Base-by-base conservation (phyloP, 2,113 vertebrate species). In the Oenanthe melanoleuca region DNA sequence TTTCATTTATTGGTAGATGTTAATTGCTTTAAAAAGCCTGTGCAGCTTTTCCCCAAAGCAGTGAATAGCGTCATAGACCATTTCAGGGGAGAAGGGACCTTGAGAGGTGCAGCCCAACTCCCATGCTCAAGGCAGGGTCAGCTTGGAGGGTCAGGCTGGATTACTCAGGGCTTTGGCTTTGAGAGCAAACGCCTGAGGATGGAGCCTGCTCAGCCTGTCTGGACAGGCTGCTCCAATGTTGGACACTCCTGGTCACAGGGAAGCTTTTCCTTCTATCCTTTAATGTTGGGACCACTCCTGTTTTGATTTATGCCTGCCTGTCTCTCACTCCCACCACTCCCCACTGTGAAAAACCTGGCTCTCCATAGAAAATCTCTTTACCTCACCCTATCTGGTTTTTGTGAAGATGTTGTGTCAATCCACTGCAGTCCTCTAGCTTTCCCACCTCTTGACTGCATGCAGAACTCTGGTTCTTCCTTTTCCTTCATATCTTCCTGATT, bases 381-480 rank as follows among this genome's bases (percentile, higher is more conserved):
- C 25, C 28, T 37, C 20, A 60, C 14, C 22, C 20, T 29, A 1
- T 61, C 59, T 47, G 60, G 20, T 42, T 82, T 37, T 25, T 49
- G 40, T 73, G 69, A 65, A 89, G 77, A 57, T 19, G 4, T 75
- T 52, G 16, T 79, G 38, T 29, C 40, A 31, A 19, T 50, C 53
- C 26, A 9, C 56, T 19, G 2, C 47, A 73, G 63, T 64, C n/a
- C 12, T 64, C 8, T 14, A 38, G 37, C 40, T 77, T 75, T 73
- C 52, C 34, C 25, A 42, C 29, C 20, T 52, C 78, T 31, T 37
- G 69, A 66, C 24, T 14, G 26, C 8, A 4, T 14, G 6, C 0
- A 0, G 15, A 72, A 17, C 38, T 82, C 42, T 0, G 0, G 1
- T 18, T 92, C 71, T 74, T 67, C 44, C 20, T 80, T 61, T 77